Percentiles rank a stretch among this genome's conserved stretches.
These are phyloP conservation scores for Crambe crambe DNA, from an alignment of 37 sponge, comb jelly and placozoan species.

Conservation along the genomic window DNA sequence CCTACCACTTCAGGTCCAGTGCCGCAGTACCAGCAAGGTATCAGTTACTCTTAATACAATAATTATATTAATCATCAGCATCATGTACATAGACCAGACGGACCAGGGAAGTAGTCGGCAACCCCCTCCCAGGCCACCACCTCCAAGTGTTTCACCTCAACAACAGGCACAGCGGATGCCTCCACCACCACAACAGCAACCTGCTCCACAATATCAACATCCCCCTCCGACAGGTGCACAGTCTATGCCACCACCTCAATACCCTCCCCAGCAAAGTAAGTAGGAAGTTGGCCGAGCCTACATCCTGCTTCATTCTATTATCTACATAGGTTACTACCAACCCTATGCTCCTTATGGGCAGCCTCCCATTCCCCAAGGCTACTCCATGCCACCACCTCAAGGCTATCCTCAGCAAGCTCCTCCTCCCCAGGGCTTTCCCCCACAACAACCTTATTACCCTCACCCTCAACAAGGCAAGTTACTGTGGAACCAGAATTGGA, in stretches of 20 bases:
- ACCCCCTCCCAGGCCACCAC: too few relatives aligned
- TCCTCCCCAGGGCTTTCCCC: slow-evolving; percentile 7
- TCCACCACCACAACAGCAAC: slow-evolving; percentile 16
- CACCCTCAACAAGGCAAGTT: not conserved
- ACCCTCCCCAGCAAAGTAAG: not conserved
- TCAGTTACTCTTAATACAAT: not conserved
- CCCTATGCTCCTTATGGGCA: slow-evolving; percentile 26
- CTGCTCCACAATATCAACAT: slow-evolving; percentile 18
- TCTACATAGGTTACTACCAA: slow-evolving; percentile 37
- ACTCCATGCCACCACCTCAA: slow-evolving; percentile 12
- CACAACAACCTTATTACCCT: slow-evolving; percentile 19
- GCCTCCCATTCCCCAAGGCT: slow-evolving; percentile 16
- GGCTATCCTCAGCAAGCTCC: slow-evolving; percentile 12
- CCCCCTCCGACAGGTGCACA: slow-evolving; percentile 1
- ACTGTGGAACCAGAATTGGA: not conserved
- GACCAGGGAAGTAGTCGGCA: too few relatives aligned
- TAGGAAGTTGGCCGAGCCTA: not conserved
- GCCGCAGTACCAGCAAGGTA: slow-evolving; percentile 52
- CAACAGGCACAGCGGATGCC: slow-evolving; percentile 27
- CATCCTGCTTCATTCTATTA: not conserved
- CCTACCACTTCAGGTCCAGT: slow-evolving; percentile 7
- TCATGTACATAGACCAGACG: too few relatives aligned
- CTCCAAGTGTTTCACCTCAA: too few relatives aligned
- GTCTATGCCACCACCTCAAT: not conserved
- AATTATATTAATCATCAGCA: too few relatives aligned